phyloP scores from a whole-genome alignment of 2,888 invertebrate genomes.

The Tuta absoluta region DNA sequence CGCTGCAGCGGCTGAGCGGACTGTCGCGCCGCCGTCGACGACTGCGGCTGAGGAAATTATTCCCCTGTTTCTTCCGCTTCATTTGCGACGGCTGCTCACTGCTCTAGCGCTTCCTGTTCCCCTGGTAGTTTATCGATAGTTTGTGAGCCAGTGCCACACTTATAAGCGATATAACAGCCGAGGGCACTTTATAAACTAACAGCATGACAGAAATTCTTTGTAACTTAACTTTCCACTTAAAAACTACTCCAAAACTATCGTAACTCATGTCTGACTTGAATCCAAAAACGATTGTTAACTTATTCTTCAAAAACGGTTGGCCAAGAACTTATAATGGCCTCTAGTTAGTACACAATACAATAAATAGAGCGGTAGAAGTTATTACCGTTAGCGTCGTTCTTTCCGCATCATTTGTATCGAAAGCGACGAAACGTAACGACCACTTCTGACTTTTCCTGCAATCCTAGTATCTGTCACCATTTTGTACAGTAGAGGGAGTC shows the following conservation, averaged over 20 bases:
- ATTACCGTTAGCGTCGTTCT: constrained; percentile 15
- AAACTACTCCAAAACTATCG: background rate
- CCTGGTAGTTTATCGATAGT: constrained; percentile 38
- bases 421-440: constrained; percentile 8
- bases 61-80: constrained; percentile 58
- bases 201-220: background rate
- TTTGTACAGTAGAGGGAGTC: background rate
- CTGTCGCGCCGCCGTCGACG: constrained; percentile 39
- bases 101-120: constrained; percentile 40
- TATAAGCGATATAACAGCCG: background rate
- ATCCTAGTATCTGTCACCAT: constrained; percentile 28
- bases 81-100: constrained; percentile 46
- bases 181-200: background rate
- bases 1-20: constrained; percentile 38
- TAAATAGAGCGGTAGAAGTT: constrained; percentile 10
- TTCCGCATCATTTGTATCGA: constrained; percentile 21
- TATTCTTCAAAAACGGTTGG: background rate
- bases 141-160: background rate
- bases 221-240: background rate
- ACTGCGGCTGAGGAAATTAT: constrained; percentile 55
- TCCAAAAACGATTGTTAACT: background rate
- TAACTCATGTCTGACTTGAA: background rate
- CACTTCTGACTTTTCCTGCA: background rate
- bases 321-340: constrained; percentile 6
- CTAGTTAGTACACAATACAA: background rate